A percentile compares a stretch with the other conserved stretches of the same genome.
These are phyloP conservation scores for Meloidogyne hapla DNA, from an alignment of 1,140 invertebrate genomes.

Conservation along the genomic window DNA sequence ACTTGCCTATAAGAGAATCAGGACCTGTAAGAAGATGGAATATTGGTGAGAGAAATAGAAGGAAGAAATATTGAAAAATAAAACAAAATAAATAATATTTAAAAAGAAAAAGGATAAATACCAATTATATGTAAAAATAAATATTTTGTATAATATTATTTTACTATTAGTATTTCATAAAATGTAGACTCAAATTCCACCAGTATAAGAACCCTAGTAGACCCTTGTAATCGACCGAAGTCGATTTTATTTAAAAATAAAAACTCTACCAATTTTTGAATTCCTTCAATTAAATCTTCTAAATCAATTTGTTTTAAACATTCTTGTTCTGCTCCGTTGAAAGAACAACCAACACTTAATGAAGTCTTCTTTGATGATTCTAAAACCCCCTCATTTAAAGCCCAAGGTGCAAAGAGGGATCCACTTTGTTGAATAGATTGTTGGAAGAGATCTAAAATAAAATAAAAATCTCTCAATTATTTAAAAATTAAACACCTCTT, in stretches of 20 bases:
- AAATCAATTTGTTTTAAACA: constrained; percentile 24
- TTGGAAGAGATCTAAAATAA: constrained; percentile 39
- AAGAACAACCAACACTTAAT: background rate
- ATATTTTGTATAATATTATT: too few species aligned
- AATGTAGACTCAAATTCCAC: too few species aligned
- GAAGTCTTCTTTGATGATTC: constrained; percentile 18
- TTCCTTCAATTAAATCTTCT: constrained; percentile 20
- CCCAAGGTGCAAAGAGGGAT: constrained; percentile 33
- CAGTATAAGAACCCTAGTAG: too few species aligned
- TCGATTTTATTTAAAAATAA: too few species aligned
- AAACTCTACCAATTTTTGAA: too few species aligned
- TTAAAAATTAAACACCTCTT: constrained; percentile 24
- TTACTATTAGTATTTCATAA: too few species aligned
- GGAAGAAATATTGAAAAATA: background rate
- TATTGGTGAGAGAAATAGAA: background rate
- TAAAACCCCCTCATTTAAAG: constrained; percentile 32
- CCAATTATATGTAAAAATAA: too few species aligned
- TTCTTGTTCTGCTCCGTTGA: constrained; percentile 14
- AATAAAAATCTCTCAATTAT: background rate
- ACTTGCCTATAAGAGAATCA: background rate
- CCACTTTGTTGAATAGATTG: constrained; percentile 43
- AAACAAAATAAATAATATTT: too few species aligned
- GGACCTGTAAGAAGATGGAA: background rate
- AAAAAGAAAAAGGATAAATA: too few species aligned
- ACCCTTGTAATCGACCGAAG: too few species aligned